Conservation (phyloP, 2,113 vertebrate species). For the Corapipo altera region DNA sequence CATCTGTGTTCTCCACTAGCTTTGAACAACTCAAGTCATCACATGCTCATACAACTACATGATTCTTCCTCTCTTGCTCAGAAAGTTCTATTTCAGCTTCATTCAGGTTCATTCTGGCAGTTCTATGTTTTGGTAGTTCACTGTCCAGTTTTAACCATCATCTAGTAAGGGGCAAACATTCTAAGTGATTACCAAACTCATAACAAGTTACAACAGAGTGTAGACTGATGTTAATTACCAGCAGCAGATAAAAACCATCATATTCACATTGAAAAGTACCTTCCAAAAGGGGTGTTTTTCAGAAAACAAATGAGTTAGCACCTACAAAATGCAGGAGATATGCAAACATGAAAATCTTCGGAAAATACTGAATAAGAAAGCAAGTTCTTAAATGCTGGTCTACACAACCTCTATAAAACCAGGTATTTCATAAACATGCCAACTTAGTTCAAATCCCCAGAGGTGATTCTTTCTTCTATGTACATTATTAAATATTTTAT, state of each 20-base stretch:
- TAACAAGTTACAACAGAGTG: neutral
- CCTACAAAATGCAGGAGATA: neutral
- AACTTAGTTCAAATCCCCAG: neutral
- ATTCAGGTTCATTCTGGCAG: neutral
- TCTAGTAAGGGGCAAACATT: neutral
- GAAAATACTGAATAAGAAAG: neutral
- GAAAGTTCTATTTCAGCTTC: neutral
- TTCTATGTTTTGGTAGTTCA: neutral
- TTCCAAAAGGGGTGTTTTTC: neutral
- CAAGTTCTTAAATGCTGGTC: neutral
- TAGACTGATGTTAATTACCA: neutral
- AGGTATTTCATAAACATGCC: neutral
- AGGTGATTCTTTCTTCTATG: neutral
- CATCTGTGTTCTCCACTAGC: neutral
- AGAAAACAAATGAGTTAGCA: neutral
- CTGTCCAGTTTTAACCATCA: neutral
- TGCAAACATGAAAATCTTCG: neutral
- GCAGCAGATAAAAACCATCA: neutral
- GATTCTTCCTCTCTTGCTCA: neutral
- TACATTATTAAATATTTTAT: neutral
- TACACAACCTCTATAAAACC: neutral
- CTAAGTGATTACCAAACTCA: neutral
- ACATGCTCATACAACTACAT: neutral
- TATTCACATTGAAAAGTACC: neutral
- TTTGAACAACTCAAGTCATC: neutral